phyloP scores from a whole-genome alignment of 2,113 vertebrate species.

The Eurypyga helias region DNA sequence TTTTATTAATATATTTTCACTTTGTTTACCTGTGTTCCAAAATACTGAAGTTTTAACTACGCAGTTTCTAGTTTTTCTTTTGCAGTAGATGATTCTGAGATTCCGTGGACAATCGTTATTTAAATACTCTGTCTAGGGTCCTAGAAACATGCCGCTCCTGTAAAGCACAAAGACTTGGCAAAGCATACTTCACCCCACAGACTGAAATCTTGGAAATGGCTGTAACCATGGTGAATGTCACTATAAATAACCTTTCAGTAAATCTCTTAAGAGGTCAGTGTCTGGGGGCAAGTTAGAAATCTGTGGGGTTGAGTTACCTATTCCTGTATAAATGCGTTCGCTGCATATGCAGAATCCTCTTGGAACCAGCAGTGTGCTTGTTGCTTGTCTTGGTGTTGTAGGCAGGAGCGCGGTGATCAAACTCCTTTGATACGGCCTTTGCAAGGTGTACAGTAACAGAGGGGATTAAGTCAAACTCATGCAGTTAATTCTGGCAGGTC shows the following conservation, averaged over 20 bases:
- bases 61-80: not conserved
- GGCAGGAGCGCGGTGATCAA: not conserved
- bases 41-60: not conserved
- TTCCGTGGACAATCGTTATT: not conserved
- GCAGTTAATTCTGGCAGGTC: not conserved
- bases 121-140: not conserved
- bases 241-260: not conserved
- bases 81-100: not conserved
- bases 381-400: not conserved
- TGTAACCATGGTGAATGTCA: not conserved
- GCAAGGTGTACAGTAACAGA: not conserved
- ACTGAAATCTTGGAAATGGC: not conserved
- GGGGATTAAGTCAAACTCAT: not conserved
- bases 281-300: not conserved
- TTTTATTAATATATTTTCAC: not conserved
- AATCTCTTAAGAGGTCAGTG: not conserved
- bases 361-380: not conserved
- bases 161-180: not conserved
- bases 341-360: fast-evolving
- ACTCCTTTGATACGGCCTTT: not conserved
- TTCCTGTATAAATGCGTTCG: not conserved
- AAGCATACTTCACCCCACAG: not conserved
- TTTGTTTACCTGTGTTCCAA: not conserved
- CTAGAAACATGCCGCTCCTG: not conserved
- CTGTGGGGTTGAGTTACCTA: not conserved